Evolutionary conservation across 2,888 invertebrate species (phyloP).

Genomic region (Steinernema carpocapsae): DNA sequence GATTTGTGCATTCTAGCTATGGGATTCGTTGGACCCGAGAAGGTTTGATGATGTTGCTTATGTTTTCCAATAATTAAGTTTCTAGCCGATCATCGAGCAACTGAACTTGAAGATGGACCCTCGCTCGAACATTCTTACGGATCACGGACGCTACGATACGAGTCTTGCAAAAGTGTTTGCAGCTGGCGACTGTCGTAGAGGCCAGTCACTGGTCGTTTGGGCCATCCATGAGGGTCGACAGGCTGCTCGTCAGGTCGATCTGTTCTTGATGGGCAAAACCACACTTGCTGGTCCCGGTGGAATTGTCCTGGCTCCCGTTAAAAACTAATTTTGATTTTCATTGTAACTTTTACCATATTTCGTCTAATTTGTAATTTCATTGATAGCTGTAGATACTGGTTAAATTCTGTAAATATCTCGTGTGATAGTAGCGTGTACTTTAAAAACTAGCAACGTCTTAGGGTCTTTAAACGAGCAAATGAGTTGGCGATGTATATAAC

Average conservation of each 20-base stretch:
- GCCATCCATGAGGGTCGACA: constrained; percentile 97
- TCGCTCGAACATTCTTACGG: constrained; percentile 87
- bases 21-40: constrained; percentile 79
- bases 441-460: too few relatives aligned
- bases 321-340: constrained; percentile 12
- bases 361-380: neutral
- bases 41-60: constrained; percentile 45
- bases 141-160: constrained; percentile 80
- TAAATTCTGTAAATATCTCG: neutral
- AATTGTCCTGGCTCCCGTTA: constrained; percentile 72
- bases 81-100: constrained; percentile 82
- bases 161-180: constrained; percentile 78
- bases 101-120: constrained; percentile 81
- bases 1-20: constrained; percentile 91
- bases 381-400: neutral
- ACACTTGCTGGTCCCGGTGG: constrained; percentile 88
- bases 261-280: constrained; percentile 79
- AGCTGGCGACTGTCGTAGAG: constrained; percentile 87
- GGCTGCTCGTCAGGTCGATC: constrained; percentile 90
- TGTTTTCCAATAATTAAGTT: neutral
- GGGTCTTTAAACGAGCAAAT: too few relatives aligned
- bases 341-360: neutral
- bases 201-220: constrained; percentile 98
- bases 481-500: too few relatives aligned
- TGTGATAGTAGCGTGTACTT: too few relatives aligned